Base-by-base conservation (phyloP, 2,113 vertebrate species). In the Chauna torquata region DNA sequence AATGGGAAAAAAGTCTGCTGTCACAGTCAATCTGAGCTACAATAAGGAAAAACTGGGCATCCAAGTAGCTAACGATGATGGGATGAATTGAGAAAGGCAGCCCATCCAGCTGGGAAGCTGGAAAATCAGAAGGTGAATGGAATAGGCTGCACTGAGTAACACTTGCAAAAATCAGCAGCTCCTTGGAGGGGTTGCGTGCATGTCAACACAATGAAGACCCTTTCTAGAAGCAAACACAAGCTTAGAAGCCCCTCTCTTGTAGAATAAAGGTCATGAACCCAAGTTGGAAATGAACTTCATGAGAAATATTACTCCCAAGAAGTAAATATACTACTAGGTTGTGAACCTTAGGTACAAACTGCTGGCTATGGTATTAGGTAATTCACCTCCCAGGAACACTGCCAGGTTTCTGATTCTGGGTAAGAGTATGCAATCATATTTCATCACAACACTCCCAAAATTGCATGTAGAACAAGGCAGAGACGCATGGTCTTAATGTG, bases 61-160 rank as follows among this genome's bases (percentile, higher is more conserved):
- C 6, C 45, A 82, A 47, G 11, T 4, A 68, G 32, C 27, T 42
- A 68, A 8, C 18, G 20, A 7, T 19, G 61, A n/a, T 1, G 5
- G 28, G 20, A 24, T n/a, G 30, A 86, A 50, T 0, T 38, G 57
- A 71, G 52, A 87, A 86, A 68, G 38, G n/a, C 70, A 85, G 81
- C 22, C 34, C 28, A 42, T 24, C 14, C 4, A 1, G 6, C 16
- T 12, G 44, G 78, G 70, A 58, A 78, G 25, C 8, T 11, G 25
- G 71, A 70, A 80, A 42, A 19, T n/a, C 24, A 1, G 0, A 57
- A 66, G 30, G 32, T 28, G n/a, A 0, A 3, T 72, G 50, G 25
- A 64, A 57, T 25, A 16, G 5, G 16, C n/a, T 42, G 47, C 16
- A 6, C 64, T 57, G 25, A 45, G 34, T 52, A 64, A 32, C 38